A percentile compares a stretch with the other conserved stretches of the same genome.
Evolutionary conservation across 2,888 invertebrate species (phyloP).

Genomic region (Macaria liturata): DNA sequence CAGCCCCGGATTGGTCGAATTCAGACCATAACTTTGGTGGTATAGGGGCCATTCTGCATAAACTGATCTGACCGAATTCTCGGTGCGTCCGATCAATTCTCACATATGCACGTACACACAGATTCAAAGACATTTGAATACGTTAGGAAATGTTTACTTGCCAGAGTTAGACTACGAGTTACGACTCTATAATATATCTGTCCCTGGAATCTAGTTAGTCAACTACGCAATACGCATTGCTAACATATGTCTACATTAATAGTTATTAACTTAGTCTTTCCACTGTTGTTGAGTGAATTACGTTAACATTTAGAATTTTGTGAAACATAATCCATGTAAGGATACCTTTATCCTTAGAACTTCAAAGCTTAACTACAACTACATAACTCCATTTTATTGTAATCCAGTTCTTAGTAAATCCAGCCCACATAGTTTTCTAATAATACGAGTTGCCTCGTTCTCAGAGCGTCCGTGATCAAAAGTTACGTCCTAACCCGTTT

Average conservation of each 20-base stretch:
- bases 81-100: constrained; percentile 64
- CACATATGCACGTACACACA: constrained; percentile 50
- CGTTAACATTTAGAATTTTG: no score
- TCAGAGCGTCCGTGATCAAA: background rate
- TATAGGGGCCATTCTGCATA: constrained; percentile 51
- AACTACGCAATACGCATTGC: background rate
- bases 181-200: constrained; percentile 7
- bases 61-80: constrained; percentile 44
- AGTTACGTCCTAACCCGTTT: constrained; percentile 1
- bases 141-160: constrained; percentile 53
- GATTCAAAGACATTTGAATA: constrained; percentile 66
- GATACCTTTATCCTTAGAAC: no score
- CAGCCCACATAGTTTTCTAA: no score
- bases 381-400: no score
- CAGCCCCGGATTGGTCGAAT: constrained; percentile 44
- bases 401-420: no score
- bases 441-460: no score
- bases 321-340: no score
- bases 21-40: constrained; percentile 48
- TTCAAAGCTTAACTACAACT: no score
- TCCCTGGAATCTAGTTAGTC: background rate
- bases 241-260: no score
- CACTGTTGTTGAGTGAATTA: no score
- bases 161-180: constrained; percentile 29
- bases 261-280: no score